Percentiles rank a stretch among this genome's conserved stretches.
phyloP scores from a whole-genome alignment of 2,113 vertebrate species.

The Podarcis cretensis region DNA sequence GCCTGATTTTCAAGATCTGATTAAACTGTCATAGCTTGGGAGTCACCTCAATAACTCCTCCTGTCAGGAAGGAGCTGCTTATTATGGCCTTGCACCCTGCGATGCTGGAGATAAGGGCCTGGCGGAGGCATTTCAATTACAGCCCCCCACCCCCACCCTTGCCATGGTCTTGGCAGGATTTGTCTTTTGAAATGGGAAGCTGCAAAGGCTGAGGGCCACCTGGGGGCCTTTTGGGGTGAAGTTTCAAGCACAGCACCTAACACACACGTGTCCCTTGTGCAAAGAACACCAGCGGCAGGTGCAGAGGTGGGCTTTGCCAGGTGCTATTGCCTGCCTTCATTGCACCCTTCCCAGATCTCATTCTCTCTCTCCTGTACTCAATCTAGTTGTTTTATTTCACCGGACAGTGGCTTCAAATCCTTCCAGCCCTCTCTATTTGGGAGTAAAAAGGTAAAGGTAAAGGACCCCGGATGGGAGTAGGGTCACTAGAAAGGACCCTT shows the following conservation, averaged over 20 bases:
- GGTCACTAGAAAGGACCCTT: too few relatives aligned
- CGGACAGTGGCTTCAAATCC: too few relatives aligned
- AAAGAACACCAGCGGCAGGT: neutral
- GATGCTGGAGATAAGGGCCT: conserved; percentile 32
- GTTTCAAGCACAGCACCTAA: neutral
- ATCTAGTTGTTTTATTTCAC: too few relatives aligned
- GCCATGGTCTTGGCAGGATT: conserved; percentile 21
- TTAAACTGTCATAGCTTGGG: conserved; percentile 70
- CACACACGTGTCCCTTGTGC: neutral
- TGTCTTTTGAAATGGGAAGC: conserved; percentile 63
- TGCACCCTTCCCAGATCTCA: neutral
- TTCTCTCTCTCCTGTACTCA: neutral
- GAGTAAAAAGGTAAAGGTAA: too few relatives aligned
- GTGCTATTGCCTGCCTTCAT: neutral
- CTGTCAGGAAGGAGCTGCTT: conserved; percentile 21
- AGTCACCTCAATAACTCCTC: conserved; percentile 65
- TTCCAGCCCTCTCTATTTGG: too few relatives aligned
- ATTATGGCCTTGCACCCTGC: conserved; percentile 30
- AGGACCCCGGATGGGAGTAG: too few relatives aligned
- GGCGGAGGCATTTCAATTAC: conserved; percentile 48
- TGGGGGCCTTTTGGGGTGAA: neutral
- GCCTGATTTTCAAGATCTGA: conserved; percentile 72
- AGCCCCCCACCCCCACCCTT: neutral
- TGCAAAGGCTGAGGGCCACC: neutral
- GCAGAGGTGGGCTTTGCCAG: neutral